Base-by-base conservation (phyloP, 2,888 invertebrate genomes). In the Hyposoter didymator region DNA sequence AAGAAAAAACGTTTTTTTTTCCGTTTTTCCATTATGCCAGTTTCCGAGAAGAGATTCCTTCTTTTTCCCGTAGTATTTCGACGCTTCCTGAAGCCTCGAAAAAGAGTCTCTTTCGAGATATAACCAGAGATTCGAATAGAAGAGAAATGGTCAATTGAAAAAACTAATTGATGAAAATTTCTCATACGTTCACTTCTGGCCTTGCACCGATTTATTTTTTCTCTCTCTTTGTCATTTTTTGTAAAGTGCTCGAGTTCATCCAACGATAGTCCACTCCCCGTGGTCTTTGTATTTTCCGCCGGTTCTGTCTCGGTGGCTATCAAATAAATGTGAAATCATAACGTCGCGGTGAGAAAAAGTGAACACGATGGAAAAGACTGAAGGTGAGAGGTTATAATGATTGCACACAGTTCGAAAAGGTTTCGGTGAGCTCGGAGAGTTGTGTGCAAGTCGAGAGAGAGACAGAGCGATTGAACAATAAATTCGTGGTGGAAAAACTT, bases 91-190 rank as follows among this genome's bases (percentile, higher is more conserved):
- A 32, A 49, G 8, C 14, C 17, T 47, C 14, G 14, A 47, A 47
- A 22, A 28, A 7, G 28, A 32, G 32, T 47, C 22, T 2, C 22
- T 4, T 55, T 55, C 22, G 17, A 69, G 28, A 69, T 22, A 55
- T 8, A 28, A 12, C 10, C 32, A 5, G 70, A 69, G 14, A 47
- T 64, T 28, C 22, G 79, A 45, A 73, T 14, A 28, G 59, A 69
- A 47, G 22, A 73, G 43, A 43, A 69, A 66, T 75, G 62, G 32
- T 10, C 8, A 59, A 75, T 66, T 45, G 39, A 75, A 22, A 82
- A 62, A 75, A 59, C 49, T 75, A 80, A 64, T 80, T 76, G 64
- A 49, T 70, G 70, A 66, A 39, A 76, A 76, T 49, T 66, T 52
- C 8, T 49, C 49, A 49, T 5, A 49, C 32, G 10, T 49, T 32